phyloP scores from a whole-genome alignment of 2,888 invertebrate species.

The Nezara viridula region DNA sequence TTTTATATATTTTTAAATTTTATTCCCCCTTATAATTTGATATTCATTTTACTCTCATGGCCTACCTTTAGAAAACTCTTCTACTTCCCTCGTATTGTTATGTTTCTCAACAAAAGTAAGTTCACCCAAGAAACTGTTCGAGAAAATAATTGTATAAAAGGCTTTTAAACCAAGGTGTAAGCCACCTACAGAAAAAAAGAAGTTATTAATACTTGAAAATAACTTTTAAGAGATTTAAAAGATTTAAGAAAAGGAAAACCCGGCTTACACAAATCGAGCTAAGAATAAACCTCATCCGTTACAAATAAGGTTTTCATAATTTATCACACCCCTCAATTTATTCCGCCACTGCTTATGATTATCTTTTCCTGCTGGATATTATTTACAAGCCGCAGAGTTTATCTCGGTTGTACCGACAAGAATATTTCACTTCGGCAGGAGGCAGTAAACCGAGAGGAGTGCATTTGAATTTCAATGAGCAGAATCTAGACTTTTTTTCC shows the following conservation, averaged over 20 bases:
- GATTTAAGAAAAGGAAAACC: background rate
- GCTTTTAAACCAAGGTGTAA: background rate
- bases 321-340: conserved; percentile 20
- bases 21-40: too few relatives aligned
- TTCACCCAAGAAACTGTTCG: too few relatives aligned
- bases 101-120: too few relatives aligned
- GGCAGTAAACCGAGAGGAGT: conserved; percentile 7
- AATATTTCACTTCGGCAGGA: conserved; percentile 18
- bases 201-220: background rate
- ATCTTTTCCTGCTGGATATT: background rate
- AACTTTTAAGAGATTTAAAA: background rate
- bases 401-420: background rate
- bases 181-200: background rate
- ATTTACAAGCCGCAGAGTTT: conserved; percentile 18
- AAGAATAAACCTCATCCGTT: background rate
- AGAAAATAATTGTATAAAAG: background rate
- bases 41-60: too few relatives aligned
- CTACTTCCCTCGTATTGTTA: too few relatives aligned
- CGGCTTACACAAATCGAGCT: background rate
- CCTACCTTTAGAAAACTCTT: too few relatives aligned
- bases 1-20: too few relatives aligned
- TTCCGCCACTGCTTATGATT: conserved; percentile 18
- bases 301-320: conserved; percentile 41
- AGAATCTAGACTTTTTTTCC: conserved; percentile 25
- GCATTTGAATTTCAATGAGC: conserved; percentile 40